These are phyloP conservation scores for Chrosomus eos DNA, from an alignment of 2,797 vertebrate genomes.

Conservation along the genomic window DNA sequence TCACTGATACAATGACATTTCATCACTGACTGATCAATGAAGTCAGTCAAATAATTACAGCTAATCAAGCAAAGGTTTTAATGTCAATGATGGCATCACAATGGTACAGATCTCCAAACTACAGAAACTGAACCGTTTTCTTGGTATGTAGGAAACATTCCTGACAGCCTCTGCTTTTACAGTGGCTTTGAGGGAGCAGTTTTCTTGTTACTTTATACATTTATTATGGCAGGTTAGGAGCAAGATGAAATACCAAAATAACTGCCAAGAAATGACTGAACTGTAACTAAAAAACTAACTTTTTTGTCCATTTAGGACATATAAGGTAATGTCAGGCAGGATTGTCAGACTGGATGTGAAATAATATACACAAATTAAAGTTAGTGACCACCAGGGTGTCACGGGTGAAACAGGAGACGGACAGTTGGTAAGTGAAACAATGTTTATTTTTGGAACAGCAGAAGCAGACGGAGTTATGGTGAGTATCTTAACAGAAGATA, in stretches of 20 bases:
- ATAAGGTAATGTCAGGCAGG: background rate
- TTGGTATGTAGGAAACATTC: background rate
- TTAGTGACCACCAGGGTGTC: too few species aligned
- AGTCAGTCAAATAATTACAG: background rate
- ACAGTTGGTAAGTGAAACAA: too few species aligned
- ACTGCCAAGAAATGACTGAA: background rate
- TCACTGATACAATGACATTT: slow-evolving; percentile 9
- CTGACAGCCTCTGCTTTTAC: background rate
- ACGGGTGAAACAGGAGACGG: too few species aligned
- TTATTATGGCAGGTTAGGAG: background rate
- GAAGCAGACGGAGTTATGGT: too few species aligned
- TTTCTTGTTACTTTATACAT: slow-evolving; percentile 8
- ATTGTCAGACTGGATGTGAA: background rate
- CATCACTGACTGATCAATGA: background rate
- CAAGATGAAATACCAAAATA: background rate
- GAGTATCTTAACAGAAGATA: too few species aligned
- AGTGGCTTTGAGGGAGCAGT: background rate
- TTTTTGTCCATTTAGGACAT: background rate
- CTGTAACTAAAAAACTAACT: background rate
- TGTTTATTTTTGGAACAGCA: too few species aligned
- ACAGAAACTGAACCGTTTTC: background rate
- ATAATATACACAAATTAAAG: background rate
- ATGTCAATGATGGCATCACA: background rate
- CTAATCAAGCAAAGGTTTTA: slow-evolving; percentile 1
- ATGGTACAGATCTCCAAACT: background rate